Evolutionary conservation across 2,113 vertebrate genomes (phyloP).

Genomic region (Dasyurus viverrinus): DNA sequence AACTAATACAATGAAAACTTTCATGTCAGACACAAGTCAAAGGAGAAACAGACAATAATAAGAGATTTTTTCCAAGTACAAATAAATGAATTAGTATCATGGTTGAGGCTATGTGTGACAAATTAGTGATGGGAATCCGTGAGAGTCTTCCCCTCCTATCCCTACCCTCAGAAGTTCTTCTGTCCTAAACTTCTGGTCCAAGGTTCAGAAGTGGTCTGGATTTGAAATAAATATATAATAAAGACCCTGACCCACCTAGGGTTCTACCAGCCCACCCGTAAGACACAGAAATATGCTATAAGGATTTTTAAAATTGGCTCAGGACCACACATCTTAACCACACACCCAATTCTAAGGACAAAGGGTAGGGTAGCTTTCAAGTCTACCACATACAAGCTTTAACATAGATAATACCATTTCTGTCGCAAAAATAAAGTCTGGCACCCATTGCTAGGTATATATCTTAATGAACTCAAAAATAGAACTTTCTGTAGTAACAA

Average conservation of each 20-base stretch:
- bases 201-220: constrained; percentile 49
- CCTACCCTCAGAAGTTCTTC: constrained; percentile 26
- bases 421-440: constrained; percentile 8
- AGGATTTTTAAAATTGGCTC: constrained; percentile 25
- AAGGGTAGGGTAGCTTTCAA: not conserved
- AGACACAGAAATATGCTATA: constrained; percentile 52
- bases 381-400: not conserved
- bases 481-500: not conserved
- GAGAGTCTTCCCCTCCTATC: not conserved
- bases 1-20: constrained; percentile 69
- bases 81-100: constrained; percentile 63
- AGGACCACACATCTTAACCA: constrained; percentile 9
- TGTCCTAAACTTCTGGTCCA: not conserved
- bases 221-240: constrained; percentile 48
- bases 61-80: constrained; percentile 52
- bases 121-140: constrained; percentile 53
- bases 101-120: constrained; percentile 54
- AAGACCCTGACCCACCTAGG: constrained; percentile 5
- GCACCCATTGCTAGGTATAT: not conserved
- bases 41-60: constrained; percentile 57
- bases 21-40: constrained; percentile 69
- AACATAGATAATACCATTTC: not conserved
- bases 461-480: not conserved
- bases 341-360: not conserved
- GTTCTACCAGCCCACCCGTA: constrained; percentile 69